phyloP scores from a whole-genome alignment of 2,888 invertebrate genomes.

The Ichneumoninae sp. region DNA sequence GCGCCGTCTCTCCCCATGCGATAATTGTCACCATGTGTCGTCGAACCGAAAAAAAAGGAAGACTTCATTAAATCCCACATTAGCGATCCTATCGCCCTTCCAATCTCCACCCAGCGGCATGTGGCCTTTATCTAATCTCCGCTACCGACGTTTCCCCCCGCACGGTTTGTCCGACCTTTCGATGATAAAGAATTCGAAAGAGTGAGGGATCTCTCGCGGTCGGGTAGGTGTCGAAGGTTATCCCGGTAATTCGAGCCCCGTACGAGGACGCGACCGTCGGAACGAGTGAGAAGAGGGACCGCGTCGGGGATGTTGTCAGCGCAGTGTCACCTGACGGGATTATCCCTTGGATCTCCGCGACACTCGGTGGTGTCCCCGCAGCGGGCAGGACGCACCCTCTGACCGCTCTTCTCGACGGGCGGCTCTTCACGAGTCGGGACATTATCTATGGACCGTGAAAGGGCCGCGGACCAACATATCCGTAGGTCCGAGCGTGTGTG shows the following conservation, averaged over 20 bases:
- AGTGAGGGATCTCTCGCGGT: conserved; percentile 2
- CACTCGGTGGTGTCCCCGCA: conserved; percentile 24
- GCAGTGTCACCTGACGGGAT: conserved; percentile 50
- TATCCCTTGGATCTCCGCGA: conserved; percentile 44
- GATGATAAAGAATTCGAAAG: conserved; percentile 41
- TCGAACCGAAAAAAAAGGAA: conserved; percentile 21
- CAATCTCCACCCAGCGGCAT: conserved; percentile 57
- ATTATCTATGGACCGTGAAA: conserved; percentile 58
- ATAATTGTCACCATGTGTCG: conserved; percentile 35
- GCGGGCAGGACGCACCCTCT: conserved; percentile 16
- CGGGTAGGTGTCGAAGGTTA: conserved; percentile 37
- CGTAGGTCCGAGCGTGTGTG: neutral
- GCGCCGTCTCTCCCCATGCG: neutral
- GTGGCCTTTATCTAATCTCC: conserved; percentile 69
- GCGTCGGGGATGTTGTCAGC: conserved; percentile 38
- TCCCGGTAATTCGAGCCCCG: conserved; percentile 38
- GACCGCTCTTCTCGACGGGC: conserved; percentile 40
- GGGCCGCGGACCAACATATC: conserved; percentile 51
- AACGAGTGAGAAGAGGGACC: conserved; percentile 19
- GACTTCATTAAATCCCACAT: conserved; percentile 62
- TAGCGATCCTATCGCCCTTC: conserved; percentile 60
- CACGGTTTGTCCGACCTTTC: neutral
- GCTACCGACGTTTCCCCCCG: conserved; percentile 8
- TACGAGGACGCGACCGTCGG: conserved; percentile 25
- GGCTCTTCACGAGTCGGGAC: conserved; percentile 30